These are phyloP conservation scores for Gortyna flavago DNA, from an alignment of 2,888 invertebrate species.

Conservation along the genomic window DNA sequence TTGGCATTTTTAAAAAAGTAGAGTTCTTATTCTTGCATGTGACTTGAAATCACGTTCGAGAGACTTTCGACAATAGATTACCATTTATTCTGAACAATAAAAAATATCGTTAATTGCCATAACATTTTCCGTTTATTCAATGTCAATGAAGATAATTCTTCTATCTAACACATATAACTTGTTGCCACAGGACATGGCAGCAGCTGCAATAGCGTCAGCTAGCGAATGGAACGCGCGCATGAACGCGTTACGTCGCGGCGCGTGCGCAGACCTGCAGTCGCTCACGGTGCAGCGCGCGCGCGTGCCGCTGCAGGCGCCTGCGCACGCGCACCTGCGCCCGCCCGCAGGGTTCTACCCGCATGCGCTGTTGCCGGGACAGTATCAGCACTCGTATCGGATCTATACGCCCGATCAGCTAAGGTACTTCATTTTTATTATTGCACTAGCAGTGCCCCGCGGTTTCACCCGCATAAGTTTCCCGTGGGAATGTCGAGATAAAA, in stretches of 20 bases:
- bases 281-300: slow-evolving; percentile 93
- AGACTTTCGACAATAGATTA: not conserved
- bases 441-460: too few relatives aligned
- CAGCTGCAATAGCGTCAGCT: slow-evolving; percentile 95
- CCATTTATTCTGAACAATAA: not conserved
- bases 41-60: not conserved
- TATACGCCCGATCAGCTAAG: slow-evolving; percentile 91
- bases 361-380: slow-evolving; percentile 98
- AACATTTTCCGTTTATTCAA: not conserved
- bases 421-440: not conserved
- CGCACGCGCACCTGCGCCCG: slow-evolving; percentile 81
- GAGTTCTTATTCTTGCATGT: not conserved
- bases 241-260: slow-evolving; percentile 93
- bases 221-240: slow-evolving; percentile 97
- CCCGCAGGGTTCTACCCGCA: slow-evolving; percentile 95
- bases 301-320: slow-evolving; percentile 84
- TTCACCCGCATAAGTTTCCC: too few relatives aligned
- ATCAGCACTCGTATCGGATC: slow-evolving; percentile 94
- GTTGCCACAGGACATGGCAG: slow-evolving; percentile 91
- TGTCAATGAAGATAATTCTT: not conserved
- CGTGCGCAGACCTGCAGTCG: slow-evolving; percentile 98
- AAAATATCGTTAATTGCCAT: not conserved
- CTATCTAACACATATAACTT: accelerated
- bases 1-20: not conserved
- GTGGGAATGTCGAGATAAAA: too few relatives aligned